Conservation (phyloP, 2,797 vertebrate species). For the Siniperca obscura region DNA sequence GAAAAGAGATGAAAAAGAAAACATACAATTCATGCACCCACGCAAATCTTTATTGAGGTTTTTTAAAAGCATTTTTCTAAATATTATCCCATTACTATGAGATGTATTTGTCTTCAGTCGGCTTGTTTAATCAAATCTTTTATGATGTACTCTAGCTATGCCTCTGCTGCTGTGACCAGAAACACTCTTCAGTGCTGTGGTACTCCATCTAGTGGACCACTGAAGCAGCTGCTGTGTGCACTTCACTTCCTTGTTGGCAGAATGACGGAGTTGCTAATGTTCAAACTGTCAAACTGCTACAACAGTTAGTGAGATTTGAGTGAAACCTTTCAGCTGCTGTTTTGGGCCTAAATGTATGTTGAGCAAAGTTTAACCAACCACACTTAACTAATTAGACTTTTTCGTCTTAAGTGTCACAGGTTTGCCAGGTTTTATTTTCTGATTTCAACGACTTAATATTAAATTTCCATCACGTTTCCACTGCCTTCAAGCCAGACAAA, state of each 20-base stretch:
- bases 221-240: neutral
- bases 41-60: neutral
- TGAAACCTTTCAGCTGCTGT: constrained; percentile 1
- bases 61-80: neutral
- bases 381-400: neutral
- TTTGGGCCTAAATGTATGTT: neutral
- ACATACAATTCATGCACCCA: neutral
- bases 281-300: neutral
- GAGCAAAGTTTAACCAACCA: neutral
- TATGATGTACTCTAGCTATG: neutral
- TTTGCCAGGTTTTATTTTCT: neutral
- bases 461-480: neutral
- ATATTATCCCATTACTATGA: neutral
- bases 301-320: neutral
- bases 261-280: neutral
- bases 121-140: neutral
- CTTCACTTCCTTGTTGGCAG: neutral
- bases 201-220: constrained; percentile 68
- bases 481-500: neutral
- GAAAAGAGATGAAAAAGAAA: neutral
- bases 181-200: constrained; percentile 2
- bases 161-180: neutral
- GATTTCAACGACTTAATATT: neutral
- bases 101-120: neutral
- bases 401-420: neutral